These are phyloP conservation scores for Xiphophorus birchmanni DNA, from an alignment of 2,797 vertebrate species.

Conservation along the genomic window DNA sequence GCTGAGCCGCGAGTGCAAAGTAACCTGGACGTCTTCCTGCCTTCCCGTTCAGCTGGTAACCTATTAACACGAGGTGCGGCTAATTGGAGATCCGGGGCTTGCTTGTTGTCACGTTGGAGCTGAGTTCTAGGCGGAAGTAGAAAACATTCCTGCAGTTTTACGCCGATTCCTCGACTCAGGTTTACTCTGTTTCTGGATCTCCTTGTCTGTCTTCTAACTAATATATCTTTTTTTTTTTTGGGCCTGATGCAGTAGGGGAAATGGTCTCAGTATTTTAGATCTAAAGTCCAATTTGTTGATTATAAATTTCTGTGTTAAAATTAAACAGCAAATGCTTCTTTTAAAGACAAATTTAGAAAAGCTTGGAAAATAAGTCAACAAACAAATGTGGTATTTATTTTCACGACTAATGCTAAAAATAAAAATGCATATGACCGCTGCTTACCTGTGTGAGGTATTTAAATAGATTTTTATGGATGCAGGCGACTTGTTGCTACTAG, in stretches of 20 bases:
- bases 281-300: background rate
- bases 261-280: background rate
- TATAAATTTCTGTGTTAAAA: background rate
- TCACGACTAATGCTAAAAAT: background rate
- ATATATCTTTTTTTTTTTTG: no score
- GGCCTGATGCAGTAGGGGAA: background rate
- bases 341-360: background rate
- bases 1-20: constrained; percentile 88
- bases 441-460: background rate
- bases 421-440: background rate
- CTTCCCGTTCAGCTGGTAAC: constrained; percentile 56
- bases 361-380: background rate
- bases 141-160: background rate
- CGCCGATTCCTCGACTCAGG: background rate
- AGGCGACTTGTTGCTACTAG: background rate
- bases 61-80: constrained; percentile 58
- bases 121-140: background rate
- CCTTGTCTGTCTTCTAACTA: no score
- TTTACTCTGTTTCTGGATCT: background rate
- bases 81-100: constrained; percentile 24
- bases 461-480: background rate
- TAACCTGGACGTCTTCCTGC: constrained; percentile 91
- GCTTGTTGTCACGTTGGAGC: constrained; percentile 10
- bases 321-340: background rate
- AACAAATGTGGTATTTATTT: background rate